Base-by-base conservation (phyloP, 2,797 vertebrate species). In the Siniperca obscura region DNA sequence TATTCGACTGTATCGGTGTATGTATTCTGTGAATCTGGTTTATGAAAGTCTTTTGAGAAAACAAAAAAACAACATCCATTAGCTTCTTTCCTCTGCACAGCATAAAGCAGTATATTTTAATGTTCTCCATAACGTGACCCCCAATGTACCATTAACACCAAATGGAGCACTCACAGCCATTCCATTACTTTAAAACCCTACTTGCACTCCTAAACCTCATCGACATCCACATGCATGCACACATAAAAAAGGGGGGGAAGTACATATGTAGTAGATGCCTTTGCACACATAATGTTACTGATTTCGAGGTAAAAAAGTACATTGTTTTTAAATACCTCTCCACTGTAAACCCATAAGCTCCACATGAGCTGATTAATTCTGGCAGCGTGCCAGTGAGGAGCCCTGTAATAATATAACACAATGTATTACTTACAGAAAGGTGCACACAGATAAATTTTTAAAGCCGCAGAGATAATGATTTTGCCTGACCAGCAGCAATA, bases 251-350 rank as follows among this genome's bases (percentile, higher is more conserved):
- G 27, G 36, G 6, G 40, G 40, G 4, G 2, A 17, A 1, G 2
- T 22, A n/a, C 22, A 40, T 34, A 60, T 22, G 38, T 25, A 66
- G 14, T 64, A 69, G 70, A 61, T 14, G 21, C 36, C 25, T 40
- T 53, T 57, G n/a, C 57, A 70, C 52, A 55, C 52, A 44, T 34
- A 16, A 36, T 40, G 68, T 53, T 67, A 42, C 55, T 71, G 53
- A 78, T 87, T 80, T 87, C 71, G 44, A 76, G 76, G 70, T 71
- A 56, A 86, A 89, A 88, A 61, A 13, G 67, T 71, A 22, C 64
- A 68, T 78, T 78, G 59, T 79, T 86, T 90, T 84, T 82, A 82
- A 87, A 89, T 84, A 83, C 80, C 70, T 78, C 80, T 91, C 68
- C 78, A 85, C 85, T 82, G 79, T 84, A 84, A 86, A 91, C 82